Conservation (phyloP, 2,113 vertebrate species). For the Campylomormyrus tamandua region DNA sequence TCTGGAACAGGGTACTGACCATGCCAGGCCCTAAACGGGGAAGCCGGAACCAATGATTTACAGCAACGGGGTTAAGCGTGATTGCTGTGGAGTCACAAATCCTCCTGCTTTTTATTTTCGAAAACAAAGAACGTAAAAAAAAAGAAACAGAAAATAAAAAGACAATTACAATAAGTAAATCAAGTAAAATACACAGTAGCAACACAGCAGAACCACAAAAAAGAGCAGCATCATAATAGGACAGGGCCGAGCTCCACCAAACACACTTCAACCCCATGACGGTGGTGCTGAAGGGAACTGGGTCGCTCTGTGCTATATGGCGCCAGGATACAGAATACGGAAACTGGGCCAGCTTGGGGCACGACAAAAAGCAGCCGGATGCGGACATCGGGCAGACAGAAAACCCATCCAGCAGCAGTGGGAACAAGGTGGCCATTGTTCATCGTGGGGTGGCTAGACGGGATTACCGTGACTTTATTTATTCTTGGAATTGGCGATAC, state of each 20-base stretch:
- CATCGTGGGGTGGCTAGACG: background rate
- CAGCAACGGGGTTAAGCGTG: background rate
- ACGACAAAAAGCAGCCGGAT: background rate
- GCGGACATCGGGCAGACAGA: conserved; percentile 24
- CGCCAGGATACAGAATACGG: background rate
- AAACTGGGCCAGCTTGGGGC: background rate
- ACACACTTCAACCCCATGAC: conserved; percentile 21
- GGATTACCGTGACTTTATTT: background rate
- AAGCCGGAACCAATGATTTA: background rate
- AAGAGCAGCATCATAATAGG: background rate
- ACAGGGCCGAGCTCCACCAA: background rate
- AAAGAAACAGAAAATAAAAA: conserved; percentile 23
- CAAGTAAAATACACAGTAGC: conserved; percentile 17
- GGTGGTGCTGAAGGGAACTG: background rate
- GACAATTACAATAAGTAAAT: background rate
- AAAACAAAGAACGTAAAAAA: conserved; percentile 20
- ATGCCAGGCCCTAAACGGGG: background rate
- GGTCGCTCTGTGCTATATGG: background rate
- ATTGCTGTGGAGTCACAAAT: background rate
- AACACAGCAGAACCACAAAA: conserved; percentile 20
- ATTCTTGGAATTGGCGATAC: background rate
- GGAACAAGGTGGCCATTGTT: conserved; percentile 21
- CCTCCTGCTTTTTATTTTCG: conserved; percentile 26
- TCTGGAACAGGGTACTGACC: background rate
- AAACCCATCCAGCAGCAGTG: background rate